Base-by-base conservation (phyloP, 2,888 invertebrate genomes). In the Morinoia aosen region DNA sequence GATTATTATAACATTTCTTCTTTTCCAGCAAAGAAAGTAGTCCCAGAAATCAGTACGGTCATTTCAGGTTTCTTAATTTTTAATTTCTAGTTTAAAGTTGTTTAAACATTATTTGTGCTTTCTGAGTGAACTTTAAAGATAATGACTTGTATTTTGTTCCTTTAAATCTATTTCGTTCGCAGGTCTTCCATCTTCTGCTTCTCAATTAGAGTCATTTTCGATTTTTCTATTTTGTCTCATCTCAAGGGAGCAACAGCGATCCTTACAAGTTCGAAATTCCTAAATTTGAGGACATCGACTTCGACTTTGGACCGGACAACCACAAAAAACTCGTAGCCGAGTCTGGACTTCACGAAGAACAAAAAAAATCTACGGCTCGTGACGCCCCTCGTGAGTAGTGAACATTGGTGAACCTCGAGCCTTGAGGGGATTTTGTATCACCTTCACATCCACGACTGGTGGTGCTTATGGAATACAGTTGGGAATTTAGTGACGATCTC, bases 191-290 rank as follows among this genome's bases (percentile, higher is more conserved):
- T 19, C 33, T 25, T 76, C 25, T 33, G 33, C 76, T 25, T 25
- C 25, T 76, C 2, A 76, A 76, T 76, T 76, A 76, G 76, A 14
- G 19, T 33, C 7, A 76, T 76, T 76, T 76, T 33, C 76, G 76
- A 76, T 10, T 33, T 33, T 76, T 33, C 33, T 76, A 64, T 33
- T 76, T 76, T 76, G 76, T 76, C 76, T 76, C 76, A 76, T 33
- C 93, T 16, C 19, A 95, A 95, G 95, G 95, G 2, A 95, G 61
- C 64, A 95, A 95, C 95, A 64, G 61, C 58, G 95, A 95, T 95
- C 95, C 95, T 14, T 95, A 95, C 95, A 95, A 95, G 95, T 95
- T 95, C 40, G 95, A 95, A 95, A 48, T 95, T 58, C 95, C 95
- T 48, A 64, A 64, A 48, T 95, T 95, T 48, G 95, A 95, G 40